These are phyloP conservation scores for Nothoprocta pentlandii DNA, from an alignment of 2,113 vertebrate genomes.

Conservation along the genomic window DNA sequence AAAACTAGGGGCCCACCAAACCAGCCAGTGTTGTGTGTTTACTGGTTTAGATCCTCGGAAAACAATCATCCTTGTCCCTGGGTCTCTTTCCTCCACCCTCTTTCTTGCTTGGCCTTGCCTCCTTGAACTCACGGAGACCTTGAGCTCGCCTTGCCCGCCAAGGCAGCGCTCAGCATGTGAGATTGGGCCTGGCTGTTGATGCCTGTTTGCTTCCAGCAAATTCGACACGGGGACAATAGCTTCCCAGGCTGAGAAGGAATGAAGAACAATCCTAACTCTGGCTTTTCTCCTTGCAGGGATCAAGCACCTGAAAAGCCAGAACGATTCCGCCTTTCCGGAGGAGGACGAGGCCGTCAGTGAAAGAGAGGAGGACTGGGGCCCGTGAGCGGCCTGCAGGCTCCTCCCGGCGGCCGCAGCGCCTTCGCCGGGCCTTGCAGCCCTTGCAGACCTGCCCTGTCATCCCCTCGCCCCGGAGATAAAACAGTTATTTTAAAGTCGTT, in stretches of 20 bases:
- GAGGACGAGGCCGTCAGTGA: slow-evolving; percentile 81
- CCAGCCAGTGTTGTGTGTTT: not conserved
- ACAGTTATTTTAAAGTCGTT: slow-evolving; percentile 54
- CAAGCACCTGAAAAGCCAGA: slow-evolving; percentile 84
- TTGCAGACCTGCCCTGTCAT: not conserved
- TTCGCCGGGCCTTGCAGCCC: slow-evolving; percentile 32
- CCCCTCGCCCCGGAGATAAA: slow-evolving; percentile 27
- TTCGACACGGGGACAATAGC: not conserved
- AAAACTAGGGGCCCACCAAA: not conserved
- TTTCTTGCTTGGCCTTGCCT: not conserved
- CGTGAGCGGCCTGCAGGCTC: not conserved
- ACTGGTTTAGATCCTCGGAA: not conserved
- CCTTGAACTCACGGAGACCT: not conserved
- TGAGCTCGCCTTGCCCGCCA: not conserved
- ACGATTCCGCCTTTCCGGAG: slow-evolving; percentile 79
- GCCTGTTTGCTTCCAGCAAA: not conserved
- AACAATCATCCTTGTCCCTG: not conserved
- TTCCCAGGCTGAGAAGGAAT: not conserved
- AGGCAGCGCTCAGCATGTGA: accelerated
- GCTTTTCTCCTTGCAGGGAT: slow-evolving; percentile 80
- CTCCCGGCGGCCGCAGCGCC: not conserved
- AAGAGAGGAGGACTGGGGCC: slow-evolving; percentile 78
- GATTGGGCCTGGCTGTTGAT: not conserved
- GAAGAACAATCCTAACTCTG: not conserved
- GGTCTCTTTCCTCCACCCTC: not conserved